A percentile compares a stretch with the other conserved stretches of the same genome.
Evolutionary conservation across 2,113 vertebrate species (phyloP).

Genomic region (human): DNA sequence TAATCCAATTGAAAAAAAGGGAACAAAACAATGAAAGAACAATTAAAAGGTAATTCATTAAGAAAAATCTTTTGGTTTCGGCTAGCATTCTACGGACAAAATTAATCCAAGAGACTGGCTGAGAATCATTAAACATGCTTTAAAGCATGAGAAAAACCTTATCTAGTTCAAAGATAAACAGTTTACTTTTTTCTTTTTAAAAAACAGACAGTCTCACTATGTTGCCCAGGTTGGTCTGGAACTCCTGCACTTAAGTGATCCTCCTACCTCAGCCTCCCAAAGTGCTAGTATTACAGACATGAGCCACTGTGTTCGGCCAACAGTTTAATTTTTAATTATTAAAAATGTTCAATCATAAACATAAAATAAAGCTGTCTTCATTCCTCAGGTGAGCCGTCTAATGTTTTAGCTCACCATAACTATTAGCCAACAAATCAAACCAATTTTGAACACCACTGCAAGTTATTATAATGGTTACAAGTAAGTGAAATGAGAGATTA

Average conservation of each 20-base stretch:
- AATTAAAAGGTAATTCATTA: slow-evolving; percentile 7
- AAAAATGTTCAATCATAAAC: slow-evolving; percentile 10
- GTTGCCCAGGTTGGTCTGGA: no score
- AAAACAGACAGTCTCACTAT: no score
- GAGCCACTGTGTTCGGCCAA: not conserved
- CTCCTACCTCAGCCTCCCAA: no score
- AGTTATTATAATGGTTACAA: not conserved
- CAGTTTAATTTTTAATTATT: slow-evolving; percentile 29
- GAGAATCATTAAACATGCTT: slow-evolving; percentile 36
- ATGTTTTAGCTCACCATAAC: slow-evolving; percentile 17
- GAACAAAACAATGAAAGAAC: not conserved
- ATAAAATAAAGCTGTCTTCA: not conserved
- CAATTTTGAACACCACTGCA: not conserved
- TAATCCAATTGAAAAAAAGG: not conserved
- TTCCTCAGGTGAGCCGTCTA: not conserved
- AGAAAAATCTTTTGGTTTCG: slow-evolving; percentile 40
- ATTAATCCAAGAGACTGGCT: not conserved
- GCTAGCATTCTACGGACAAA: not conserved
- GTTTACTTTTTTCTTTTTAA: not conserved
- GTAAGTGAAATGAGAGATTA: slow-evolving; percentile 20
- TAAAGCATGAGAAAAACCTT: not conserved
- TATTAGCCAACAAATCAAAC: slow-evolving; percentile 7
- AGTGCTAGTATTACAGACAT: no score
- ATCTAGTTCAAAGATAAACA: not conserved
- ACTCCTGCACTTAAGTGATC: no score